phyloP scores from a whole-genome alignment of 2,888 invertebrate genomes.

The Cheilosia variabilis region DNA sequence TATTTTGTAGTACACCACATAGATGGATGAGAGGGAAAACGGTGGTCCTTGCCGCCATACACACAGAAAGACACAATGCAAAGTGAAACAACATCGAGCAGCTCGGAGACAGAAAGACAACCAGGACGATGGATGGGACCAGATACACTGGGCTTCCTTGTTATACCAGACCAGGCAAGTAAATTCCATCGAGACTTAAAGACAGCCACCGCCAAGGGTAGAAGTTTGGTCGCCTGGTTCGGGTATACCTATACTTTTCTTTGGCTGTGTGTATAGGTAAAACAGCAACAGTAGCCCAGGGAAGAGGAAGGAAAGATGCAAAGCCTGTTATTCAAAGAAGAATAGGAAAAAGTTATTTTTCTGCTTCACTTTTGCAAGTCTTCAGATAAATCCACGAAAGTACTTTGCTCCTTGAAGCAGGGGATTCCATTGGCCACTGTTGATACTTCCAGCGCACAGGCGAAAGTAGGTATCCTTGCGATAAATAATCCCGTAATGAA shows the following conservation, averaged over 20 bases:
- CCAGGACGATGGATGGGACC: constrained; percentile 39
- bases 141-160: constrained; percentile 34
- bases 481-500: constrained; percentile 71
- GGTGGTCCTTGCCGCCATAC: constrained; percentile 25
- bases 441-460: constrained; percentile 41
- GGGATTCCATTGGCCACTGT: constrained; percentile 48
- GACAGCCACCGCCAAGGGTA: constrained; percentile 31
- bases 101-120: constrained; percentile 39
- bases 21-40: constrained; percentile 36
- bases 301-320: constrained; percentile 38
- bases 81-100: constrained; percentile 49
- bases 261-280: constrained; percentile 18
- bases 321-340: constrained; percentile 74
- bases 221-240: constrained; percentile 15
- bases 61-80: constrained; percentile 53
- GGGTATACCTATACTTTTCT: neutral
- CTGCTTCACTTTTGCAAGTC: constrained; percentile 65
- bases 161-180: constrained; percentile 53
- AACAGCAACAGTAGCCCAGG: constrained; percentile 18
- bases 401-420: constrained; percentile 50
- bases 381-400: constrained; percentile 71
- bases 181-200: constrained; percentile 70
- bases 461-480: constrained; percentile 53
- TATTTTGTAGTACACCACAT: constrained; percentile 72
- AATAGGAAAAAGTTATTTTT: constrained; percentile 51